A percentile compares a stretch with the other conserved stretches of the same genome.
Conservation (phyloP, 1,140 invertebrate species). For the Trissolcus basalis region DNA sequence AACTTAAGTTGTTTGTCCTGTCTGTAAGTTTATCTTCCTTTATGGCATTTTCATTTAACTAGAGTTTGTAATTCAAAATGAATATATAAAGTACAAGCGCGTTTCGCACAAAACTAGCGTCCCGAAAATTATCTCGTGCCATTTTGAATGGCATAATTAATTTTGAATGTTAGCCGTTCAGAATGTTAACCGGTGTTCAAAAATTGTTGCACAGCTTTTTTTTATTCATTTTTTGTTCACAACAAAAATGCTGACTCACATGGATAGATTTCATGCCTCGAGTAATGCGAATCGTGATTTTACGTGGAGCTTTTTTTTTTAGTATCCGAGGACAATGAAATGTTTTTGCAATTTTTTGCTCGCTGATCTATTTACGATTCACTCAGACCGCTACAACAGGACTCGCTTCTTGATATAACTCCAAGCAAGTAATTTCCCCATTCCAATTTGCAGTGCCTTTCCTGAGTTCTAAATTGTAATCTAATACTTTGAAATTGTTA, state of each 20-base stretch:
- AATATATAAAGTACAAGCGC: no score
- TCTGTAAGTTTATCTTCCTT: constrained; percentile 13
- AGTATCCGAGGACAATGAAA: constrained; percentile 1
- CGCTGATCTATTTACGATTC: constrained; percentile 27
- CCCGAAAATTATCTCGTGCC: no score
- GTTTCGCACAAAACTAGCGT: no score
- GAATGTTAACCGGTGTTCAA: no score
- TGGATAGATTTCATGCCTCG: no score
- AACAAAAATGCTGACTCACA: no score
- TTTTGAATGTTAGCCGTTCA: no score
- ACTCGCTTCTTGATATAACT: constrained; percentile 12
- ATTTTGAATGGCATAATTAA: no score
- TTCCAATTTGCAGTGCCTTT: constrained; percentile 37
- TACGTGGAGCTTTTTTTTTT: not conserved
- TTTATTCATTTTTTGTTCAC: no score
- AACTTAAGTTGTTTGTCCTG: constrained; percentile 13
- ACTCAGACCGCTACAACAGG: not conserved
- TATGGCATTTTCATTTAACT: not conserved
- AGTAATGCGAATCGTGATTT: no score
- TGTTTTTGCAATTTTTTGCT: constrained; percentile 16
- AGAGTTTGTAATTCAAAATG: no score
- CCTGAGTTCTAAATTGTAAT: constrained; percentile 43
- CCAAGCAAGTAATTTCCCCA: constrained; percentile 33
- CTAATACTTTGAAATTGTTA: constrained; percentile 46
- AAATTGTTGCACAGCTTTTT: no score